phyloP scores from a whole-genome alignment of 2,797 vertebrate species.

The Anisognathus igniventris region DNA sequence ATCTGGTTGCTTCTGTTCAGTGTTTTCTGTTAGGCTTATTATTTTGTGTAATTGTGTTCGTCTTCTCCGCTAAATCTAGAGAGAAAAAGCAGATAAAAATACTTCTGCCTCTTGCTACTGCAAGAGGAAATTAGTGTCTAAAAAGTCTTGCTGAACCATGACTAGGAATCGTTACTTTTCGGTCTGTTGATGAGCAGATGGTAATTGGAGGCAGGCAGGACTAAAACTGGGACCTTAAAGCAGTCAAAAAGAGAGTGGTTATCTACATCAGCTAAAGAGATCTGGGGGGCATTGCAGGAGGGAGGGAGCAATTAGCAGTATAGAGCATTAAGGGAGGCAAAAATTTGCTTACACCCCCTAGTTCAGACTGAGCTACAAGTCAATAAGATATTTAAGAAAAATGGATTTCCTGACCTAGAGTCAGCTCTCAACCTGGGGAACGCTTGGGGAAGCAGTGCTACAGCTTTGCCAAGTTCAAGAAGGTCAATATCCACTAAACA shows the following conservation, averaged over 20 bases:
- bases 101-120: neutral
- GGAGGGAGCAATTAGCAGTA: accelerated
- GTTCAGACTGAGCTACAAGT: neutral
- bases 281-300: accelerated
- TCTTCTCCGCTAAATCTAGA: neutral
- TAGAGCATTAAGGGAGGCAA: neutral
- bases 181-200: neutral
- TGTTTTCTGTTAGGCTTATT: neutral
- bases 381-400: neutral
- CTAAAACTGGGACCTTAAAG: neutral
- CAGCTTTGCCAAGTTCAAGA: neutral
- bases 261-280: neutral
- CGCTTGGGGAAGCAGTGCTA: neutral
- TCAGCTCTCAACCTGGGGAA: neutral
- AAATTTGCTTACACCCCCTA: neutral
- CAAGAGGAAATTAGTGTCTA: neutral
- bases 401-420: neutral
- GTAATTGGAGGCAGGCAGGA: neutral
- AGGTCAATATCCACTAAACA: neutral
- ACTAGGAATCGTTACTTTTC: neutral
- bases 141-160: neutral
- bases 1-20: neutral
- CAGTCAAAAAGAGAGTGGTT: neutral
- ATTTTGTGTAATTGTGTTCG: neutral
- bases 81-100: neutral